A percentile compares a stretch with the other conserved stretches of the same genome.
Conservation (phyloP, 2,797 vertebrate genomes). For the Acestrorhynchus altus region DNA sequence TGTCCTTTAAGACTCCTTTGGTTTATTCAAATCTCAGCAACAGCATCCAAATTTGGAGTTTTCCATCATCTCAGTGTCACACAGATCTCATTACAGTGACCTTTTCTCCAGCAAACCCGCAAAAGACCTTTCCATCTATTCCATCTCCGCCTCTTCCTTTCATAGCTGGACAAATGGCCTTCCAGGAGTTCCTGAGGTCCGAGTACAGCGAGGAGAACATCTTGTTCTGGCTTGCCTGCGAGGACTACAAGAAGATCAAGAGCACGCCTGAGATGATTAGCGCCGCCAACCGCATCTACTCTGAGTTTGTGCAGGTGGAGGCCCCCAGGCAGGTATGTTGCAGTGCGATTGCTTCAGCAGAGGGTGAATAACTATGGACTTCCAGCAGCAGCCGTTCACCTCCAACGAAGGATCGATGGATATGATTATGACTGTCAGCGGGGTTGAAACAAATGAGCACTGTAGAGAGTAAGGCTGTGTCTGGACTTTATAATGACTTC, state of each 20-base stretch:
- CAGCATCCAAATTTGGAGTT: conserved; percentile 35
- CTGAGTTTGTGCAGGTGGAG: conserved; percentile 90
- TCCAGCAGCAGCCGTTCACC: too few species aligned
- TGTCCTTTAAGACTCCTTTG: background rate
- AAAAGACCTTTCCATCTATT: background rate
- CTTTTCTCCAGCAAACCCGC: background rate
- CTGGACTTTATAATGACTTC: too few species aligned
- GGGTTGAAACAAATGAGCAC: too few species aligned
- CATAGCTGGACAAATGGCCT: conserved; percentile 88
- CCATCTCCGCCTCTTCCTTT: background rate
- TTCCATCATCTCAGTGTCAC: conserved; percentile 7
- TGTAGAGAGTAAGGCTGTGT: too few species aligned
- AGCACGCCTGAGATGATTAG: conserved; percentile 82
- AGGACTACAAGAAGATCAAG: conserved; percentile 92
- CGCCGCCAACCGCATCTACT: conserved; percentile 91
- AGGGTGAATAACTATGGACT: too few species aligned
- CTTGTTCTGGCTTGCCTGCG: conserved; percentile 93
- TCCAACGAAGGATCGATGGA: too few species aligned
- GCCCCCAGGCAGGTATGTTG: conserved; percentile 89
- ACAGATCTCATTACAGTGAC: background rate
- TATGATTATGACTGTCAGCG: too few species aligned
- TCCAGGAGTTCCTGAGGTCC: conserved; percentile 88
- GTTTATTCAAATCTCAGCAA: conserved; percentile 39
- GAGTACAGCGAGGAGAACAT: conserved; percentile 98
- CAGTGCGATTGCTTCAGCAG: background rate